phyloP scores from a whole-genome alignment of 1,140 invertebrate species.

The Dreissena polymorpha region DNA sequence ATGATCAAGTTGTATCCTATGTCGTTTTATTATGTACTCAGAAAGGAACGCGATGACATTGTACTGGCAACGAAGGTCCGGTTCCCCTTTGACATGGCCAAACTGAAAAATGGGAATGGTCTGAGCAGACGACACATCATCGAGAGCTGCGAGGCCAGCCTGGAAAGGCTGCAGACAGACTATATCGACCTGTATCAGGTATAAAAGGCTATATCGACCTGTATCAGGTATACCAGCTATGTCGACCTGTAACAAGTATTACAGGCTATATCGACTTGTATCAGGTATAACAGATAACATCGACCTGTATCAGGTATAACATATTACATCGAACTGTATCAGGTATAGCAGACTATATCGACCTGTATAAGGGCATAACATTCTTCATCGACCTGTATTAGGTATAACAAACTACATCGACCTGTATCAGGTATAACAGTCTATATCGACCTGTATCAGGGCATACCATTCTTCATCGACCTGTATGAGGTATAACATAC shows the following conservation, averaged over 20 bases:
- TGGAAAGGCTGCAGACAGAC: slow-evolving; percentile 49
- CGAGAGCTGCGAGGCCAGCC: slow-evolving; percentile 48
- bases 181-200: no score
- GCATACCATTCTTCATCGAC: neutral
- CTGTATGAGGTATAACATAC: slow-evolving; percentile 8
- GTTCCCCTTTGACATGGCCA: slow-evolving; percentile 31
- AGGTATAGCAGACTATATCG: neutral
- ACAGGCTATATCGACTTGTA: no score
- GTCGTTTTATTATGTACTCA: no score
- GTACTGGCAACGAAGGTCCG: slow-evolving; percentile 69
- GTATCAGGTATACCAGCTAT: slow-evolving; percentile 53
- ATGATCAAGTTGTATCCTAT: no score
- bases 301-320: neutral
- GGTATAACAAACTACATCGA: slow-evolving; percentile 35
- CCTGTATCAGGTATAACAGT: no score
- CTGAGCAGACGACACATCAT: slow-evolving; percentile 66
- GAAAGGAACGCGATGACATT: slow-evolving; percentile 52
- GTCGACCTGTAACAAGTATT: slow-evolving; percentile 37
- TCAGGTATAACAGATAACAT: neutral
- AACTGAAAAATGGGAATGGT: slow-evolving; percentile 53
- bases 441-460: slow-evolving; percentile 57
- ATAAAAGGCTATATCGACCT: no score
- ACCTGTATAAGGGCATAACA: no score
- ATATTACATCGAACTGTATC: slow-evolving; percentile 47
- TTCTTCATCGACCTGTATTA: no score